Base-by-base conservation (phyloP, 1,140 invertebrate genomes). In the Liolophura sinensis region DNA sequence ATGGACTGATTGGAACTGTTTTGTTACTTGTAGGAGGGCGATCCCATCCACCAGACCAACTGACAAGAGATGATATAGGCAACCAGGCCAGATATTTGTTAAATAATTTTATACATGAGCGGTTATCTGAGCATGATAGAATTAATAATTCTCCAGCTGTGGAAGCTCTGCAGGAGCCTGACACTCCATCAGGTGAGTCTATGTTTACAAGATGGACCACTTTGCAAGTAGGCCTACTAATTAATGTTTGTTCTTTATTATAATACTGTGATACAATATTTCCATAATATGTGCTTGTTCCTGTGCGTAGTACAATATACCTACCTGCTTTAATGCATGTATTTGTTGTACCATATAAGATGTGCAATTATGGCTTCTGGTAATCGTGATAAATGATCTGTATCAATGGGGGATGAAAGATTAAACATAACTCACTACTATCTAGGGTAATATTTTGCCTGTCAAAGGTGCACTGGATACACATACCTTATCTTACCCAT, bases 111-210 rank as follows among this genome's bases (percentile, higher is more conserved):
- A 79, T 82, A 18, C 63, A 76, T 57, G 78, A 82, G 9, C 70
- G 80, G 12, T 73, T 82, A 65, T 40, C 31, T 40, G 52, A 67
- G 47, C 54, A 58, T 22, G 78, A 80, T 67, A 65, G 73, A 15
- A 62, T 73, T 25, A 55, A 64, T 51, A 61, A 74, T 60, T 69
- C 69, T 1, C 78, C 77, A 54, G 68, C 68, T 15, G 50, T 71
- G 22, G 75, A 77, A 18, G 71, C 74, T 7, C 60, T 82, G 7
- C 71, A 76, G 31, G 80, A 82, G 60, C 80, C 78, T 47, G 77
- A 74, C 22, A 82, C 80, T 16, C 80, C 80, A 16, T 70, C 66
- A 70, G 80, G 79, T 81, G 64, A 65, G 72, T 40, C n/a, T n/a
- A 24, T 12, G 3, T 54, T 14, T n/a, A 15, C 14, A 15, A 15